These are phyloP conservation scores for Drosophila nigromelanica DNA, from an alignment of 1,140 invertebrate species.

Conservation along the genomic window DNA sequence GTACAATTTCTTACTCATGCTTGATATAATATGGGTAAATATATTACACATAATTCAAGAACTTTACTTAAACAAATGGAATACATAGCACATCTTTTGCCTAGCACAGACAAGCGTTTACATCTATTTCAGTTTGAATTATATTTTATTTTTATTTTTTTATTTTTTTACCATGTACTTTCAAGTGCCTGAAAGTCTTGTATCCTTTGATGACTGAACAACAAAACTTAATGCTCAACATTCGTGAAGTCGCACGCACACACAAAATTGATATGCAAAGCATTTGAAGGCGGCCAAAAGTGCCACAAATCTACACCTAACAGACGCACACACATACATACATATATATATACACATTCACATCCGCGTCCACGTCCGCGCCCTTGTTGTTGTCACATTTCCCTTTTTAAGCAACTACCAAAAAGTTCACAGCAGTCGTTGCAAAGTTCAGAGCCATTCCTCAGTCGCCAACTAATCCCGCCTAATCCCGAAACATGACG, in stretches of 20 bases:
- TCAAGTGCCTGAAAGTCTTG: constrained; percentile 36
- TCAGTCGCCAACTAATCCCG: constrained; percentile 80
- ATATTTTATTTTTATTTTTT: not conserved
- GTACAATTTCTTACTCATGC: not conserved
- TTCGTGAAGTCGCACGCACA: constrained; percentile 80
- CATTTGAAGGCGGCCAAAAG: constrained; percentile 56
- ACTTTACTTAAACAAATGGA: not conserved
- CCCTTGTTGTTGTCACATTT: constrained; percentile 77
- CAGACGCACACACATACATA: constrained; percentile 31
- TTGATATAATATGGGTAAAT: not conserved
- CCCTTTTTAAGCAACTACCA: constrained; percentile 61
- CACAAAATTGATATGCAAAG: constrained; percentile 76
- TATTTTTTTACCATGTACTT: not conserved
- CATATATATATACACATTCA: constrained; percentile 17
- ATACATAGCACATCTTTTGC: not conserved
- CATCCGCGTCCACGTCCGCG: constrained; percentile 42
- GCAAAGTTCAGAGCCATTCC: constrained; percentile 80
- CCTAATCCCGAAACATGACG: constrained; percentile 83
- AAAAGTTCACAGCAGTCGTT: constrained; percentile 53
- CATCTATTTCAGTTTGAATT: constrained; percentile 1
- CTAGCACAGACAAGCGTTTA: not conserved
- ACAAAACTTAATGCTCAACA: constrained; percentile 74
- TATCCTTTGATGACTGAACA: constrained; percentile 74
- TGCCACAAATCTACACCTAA: constrained; percentile 57
- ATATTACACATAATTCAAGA: not conserved